Evolutionary conservation across 2,888 invertebrate species (phyloP).

Genomic region (Noctua pronuba): DNA sequence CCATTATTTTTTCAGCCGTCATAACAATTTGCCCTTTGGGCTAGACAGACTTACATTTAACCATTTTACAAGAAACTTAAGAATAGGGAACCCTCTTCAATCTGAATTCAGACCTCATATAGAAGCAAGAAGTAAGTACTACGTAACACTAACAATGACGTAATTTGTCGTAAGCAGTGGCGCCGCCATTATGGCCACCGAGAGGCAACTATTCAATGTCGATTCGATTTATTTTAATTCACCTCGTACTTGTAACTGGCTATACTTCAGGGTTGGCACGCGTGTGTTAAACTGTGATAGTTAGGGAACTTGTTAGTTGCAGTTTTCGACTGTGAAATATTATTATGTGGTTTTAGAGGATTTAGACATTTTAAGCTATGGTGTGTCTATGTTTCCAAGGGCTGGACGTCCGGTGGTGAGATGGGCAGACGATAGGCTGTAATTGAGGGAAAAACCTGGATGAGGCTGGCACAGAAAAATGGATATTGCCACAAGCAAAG

Average conservation of each 20-base stretch:
- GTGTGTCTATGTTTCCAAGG: not conserved
- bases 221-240: constrained; percentile 80
- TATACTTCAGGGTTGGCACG: constrained; percentile 53
- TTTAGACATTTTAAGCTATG: not conserved
- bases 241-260: constrained; percentile 60
- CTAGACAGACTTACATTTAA: not conserved
- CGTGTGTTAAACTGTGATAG: constrained; percentile 3
- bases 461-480: not conserved
- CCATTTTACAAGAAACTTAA: not conserved
- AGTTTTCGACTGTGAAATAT: constrained; percentile 7
- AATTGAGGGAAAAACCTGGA: not conserved
- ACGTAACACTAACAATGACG: constrained; percentile 36
- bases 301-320: constrained; percentile 16
- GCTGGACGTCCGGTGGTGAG: not conserved
- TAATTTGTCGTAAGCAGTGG: constrained; percentile 50
- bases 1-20: not conserved
- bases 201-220: constrained; percentile 75
- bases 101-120: constrained; percentile 11
- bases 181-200: constrained; percentile 50
- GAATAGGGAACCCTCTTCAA: not conserved
- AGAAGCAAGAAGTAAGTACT: constrained; percentile 10
- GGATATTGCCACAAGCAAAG: not conserved
- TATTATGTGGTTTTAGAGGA: constrained; percentile 1
- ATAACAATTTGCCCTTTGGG: not conserved
- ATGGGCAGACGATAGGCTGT: not conserved